A percentile compares a stretch with the other conserved stretches of the same genome.
These are phyloP conservation scores for Tipula confusa DNA, from an alignment of 2,888 invertebrate species.

Conservation along the genomic window DNA sequence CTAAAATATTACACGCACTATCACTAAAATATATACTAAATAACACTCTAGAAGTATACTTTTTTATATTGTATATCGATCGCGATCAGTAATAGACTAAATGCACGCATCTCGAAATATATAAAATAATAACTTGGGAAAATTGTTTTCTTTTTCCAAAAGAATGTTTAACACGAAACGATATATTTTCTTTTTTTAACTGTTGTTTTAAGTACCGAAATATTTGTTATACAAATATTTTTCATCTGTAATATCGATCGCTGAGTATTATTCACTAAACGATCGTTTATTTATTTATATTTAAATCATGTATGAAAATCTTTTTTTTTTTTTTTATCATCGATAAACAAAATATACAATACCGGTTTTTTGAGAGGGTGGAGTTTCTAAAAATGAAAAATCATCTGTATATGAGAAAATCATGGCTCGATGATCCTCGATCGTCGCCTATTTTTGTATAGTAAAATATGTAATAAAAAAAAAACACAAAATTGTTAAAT, in stretches of 20 bases:
- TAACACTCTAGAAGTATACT: background rate
- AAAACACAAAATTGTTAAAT: background rate
- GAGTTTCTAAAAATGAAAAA: background rate
- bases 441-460: background rate
- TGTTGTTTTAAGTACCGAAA: constrained; percentile 12
- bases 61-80: background rate
- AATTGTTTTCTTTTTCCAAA: background rate
- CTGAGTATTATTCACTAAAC: constrained; percentile 25
- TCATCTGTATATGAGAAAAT: background rate
- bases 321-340: background rate
- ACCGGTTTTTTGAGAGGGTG: background rate
- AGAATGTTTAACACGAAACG: background rate
- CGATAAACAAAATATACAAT: background rate
- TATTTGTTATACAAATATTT: constrained; percentile 9
- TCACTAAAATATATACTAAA: background rate
- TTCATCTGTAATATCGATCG: constrained; percentile 20
- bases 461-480: background rate
- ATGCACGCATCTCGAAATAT: background rate
- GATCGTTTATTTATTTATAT: constrained; percentile 25
- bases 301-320: constrained; percentile 6
- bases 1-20: background rate
- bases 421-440: background rate
- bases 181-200: background rate
- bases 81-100: background rate
- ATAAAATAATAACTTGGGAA: background rate